Base-by-base conservation (phyloP, 2,113 vertebrate genomes). In the Gambusia affinis region DNA sequence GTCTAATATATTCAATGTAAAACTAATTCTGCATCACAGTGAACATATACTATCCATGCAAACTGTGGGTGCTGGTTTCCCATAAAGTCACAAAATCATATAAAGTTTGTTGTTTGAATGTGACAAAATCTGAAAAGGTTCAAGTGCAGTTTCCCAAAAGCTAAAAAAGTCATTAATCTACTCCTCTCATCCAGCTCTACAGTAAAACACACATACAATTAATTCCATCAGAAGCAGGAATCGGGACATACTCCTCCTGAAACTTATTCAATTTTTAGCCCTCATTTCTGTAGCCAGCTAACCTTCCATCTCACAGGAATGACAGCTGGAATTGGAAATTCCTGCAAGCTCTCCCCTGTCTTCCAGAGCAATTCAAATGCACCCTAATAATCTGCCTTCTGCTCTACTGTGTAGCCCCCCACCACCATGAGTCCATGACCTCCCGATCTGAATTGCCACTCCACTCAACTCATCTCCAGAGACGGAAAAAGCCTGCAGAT, bases 401-500 rank as follows among this genome's bases (percentile, higher is more conserved):
- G 67, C 64, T 71, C 80, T 68, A 24, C 64, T 75, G 57, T 54
- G 22, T n/a, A 57, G 51, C 75, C 54, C 57, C 37, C 67, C 70
- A 33, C 72, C 35, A 54, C 67, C 60, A 57, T 29, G 33, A 66
- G 3, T 60, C 42, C 51, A 47, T 42, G 44, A 31, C 69, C 64
- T 64, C 63, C 60, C 31, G 71, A 33, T 76, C 60, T 19, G 51
- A 87, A 81, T 86, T 85, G 72, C 79, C 77, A 82, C 86, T 88
- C 75, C 47, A 83, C 77, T 89, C 74, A 33, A 37, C 81, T 87
- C 70, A 72, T 79, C 89, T 86, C 87, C 24, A n/a, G 85, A 85
- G 89, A 87, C 64, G 83, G 75, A 89, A 87, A 91, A 82, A 78
- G 79, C 71, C 79, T 84, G 79, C 86, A 87, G 88, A 91, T 90